These are phyloP conservation scores for Gordius sp. DNA, from an alignment of 2,888 invertebrate genomes.

Conservation along the genomic window DNA sequence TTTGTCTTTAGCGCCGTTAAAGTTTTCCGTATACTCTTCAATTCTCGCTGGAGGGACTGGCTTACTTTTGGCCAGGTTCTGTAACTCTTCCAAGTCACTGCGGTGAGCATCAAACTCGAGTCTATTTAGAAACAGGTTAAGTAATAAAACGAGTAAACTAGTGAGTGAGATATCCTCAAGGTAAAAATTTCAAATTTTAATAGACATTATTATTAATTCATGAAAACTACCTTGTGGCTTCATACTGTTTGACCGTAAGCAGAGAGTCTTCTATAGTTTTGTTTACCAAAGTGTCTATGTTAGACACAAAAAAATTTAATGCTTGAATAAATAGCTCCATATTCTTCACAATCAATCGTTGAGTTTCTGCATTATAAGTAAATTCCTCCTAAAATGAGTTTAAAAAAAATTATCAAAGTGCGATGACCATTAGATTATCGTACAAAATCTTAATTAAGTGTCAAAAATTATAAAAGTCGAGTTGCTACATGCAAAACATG, in stretches of 20 bases:
- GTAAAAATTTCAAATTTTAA: too few relatives aligned
- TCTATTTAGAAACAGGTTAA: too few relatives aligned
- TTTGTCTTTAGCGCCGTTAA: constrained; percentile 37
- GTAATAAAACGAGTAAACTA: too few relatives aligned
- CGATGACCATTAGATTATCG: too few relatives aligned
- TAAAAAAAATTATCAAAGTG: too few relatives aligned
- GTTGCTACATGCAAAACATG: too few relatives aligned
- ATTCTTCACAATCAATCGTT: constrained; percentile 65
- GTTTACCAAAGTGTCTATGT: constrained; percentile 75
- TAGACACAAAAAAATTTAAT: constrained; percentile 77
- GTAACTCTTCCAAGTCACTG: constrained; percentile 59
- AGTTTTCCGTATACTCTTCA: constrained; percentile 32
- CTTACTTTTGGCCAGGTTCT: constrained; percentile 44
- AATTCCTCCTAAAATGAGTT: constrained; percentile 57
- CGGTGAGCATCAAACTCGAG: constrained; percentile 93
- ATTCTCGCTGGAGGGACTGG: constrained; percentile 48
- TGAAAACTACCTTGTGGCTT: constrained; percentile 40
- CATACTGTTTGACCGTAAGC: constrained; percentile 47
- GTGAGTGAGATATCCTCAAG: too few relatives aligned
- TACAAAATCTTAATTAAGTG: background rate
- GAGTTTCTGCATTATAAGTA: constrained; percentile 76
- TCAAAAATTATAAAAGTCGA: background rate
- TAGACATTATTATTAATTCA: too few relatives aligned
- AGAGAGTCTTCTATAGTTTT: constrained; percentile 89
- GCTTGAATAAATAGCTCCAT: constrained; percentile 44